Conservation (phyloP, 2,888 invertebrate genomes). For the Acrocyrtus sp. region DNA sequence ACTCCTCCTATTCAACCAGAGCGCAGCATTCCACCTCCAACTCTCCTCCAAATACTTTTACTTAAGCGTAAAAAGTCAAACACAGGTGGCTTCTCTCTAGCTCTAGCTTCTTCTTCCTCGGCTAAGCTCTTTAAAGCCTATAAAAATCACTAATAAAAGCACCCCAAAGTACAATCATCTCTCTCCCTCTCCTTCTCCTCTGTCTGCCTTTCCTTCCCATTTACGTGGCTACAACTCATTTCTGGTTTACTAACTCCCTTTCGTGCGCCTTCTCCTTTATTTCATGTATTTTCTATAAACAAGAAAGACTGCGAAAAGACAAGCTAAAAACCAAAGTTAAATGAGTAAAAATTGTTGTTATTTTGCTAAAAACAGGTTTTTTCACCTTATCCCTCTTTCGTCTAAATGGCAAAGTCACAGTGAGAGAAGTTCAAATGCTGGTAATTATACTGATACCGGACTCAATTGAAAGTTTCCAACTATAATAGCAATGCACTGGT, state of each 20-base stretch:
- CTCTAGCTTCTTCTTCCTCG: not conserved
- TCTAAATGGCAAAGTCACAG: not conserved
- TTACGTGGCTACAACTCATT: no score
- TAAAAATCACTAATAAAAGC: not conserved
- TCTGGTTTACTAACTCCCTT: conserved; percentile 2
- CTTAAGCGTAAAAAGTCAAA: not conserved
- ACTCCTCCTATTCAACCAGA: not conserved
- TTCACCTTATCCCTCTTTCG: not conserved
- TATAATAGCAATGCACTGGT: not conserved
- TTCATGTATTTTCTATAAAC: not conserved
- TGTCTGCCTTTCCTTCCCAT: not conserved
- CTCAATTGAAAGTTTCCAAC: not conserved
- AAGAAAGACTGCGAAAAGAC: not conserved
- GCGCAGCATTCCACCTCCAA: no score
- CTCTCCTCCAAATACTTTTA: no score
- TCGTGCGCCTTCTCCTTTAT: not conserved
- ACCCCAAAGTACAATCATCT: conserved; percentile 15
- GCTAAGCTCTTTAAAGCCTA: not conserved
- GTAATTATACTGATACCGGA: not conserved
- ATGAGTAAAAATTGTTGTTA: conserved; percentile 2
- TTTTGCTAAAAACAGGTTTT: conserved; percentile 30
- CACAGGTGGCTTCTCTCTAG: not conserved
- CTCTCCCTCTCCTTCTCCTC: not conserved
- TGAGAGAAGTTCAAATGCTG: no score
- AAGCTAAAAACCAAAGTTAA: not conserved